phyloP scores from a whole-genome alignment of 2,888 invertebrate species.

The Asteroscopus sphinx region DNA sequence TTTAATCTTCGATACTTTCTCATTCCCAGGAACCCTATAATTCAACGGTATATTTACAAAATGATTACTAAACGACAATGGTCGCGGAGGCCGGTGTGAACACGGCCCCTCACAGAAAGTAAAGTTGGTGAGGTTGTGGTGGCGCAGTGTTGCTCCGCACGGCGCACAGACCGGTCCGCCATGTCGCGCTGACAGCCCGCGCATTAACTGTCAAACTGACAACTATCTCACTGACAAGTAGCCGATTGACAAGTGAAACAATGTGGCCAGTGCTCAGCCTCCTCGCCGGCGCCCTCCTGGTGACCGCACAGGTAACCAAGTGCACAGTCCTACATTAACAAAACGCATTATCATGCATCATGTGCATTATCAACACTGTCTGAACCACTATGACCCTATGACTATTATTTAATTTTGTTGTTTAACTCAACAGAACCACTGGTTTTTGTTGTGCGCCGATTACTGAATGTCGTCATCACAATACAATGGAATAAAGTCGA shows the following conservation, averaged over 20 bases:
- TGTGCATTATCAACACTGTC: constrained; percentile 39
- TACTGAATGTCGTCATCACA: constrained; percentile 45
- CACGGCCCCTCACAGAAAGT: constrained; percentile 82
- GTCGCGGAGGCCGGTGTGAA: constrained; percentile 66
- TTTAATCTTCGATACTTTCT: constrained; percentile 13
- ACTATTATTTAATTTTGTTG: constrained; percentile 29
- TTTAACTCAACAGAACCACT: constrained; percentile 13
- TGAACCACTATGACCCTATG: constrained; percentile 25
- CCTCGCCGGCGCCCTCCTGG: constrained; percentile 74
- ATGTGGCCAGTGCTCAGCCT: constrained; percentile 79
- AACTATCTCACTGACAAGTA: constrained; percentile 67
- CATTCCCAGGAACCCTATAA: constrained; percentile 3
- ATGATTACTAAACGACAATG: constrained; percentile 33
- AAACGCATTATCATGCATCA: constrained; percentile 43
- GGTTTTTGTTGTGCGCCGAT: constrained; percentile 39
- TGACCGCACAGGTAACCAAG: constrained; percentile 76
- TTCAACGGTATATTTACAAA: constrained; percentile 24
- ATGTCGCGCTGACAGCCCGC: constrained; percentile 76
- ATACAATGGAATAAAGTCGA: constrained; percentile 29
- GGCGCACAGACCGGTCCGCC: constrained; percentile 80
- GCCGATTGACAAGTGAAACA: constrained; percentile 66
- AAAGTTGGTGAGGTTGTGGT: constrained; percentile 77
- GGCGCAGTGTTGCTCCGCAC: constrained; percentile 81
- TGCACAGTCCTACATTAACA: constrained; percentile 25
- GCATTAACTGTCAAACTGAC: constrained; percentile 67